Base-by-base conservation (phyloP, 2,888 invertebrate species). In the Microchrysa polita region DNA sequence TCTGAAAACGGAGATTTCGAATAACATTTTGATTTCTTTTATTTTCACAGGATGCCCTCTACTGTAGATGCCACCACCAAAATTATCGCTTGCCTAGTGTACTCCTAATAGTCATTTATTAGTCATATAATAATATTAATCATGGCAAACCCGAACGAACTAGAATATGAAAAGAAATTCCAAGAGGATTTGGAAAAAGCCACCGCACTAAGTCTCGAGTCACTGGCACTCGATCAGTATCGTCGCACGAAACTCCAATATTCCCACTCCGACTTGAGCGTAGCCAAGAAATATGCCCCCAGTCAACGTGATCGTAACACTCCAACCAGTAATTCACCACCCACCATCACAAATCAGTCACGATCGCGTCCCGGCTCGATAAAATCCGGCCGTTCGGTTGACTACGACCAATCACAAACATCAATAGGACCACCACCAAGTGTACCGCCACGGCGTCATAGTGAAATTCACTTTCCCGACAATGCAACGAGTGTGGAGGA, bases 141-240 rank as follows among this genome's bases (percentile, higher is more conserved):
- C 74, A 84, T 86, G 86, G 81, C 85, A 67, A 84, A 84, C 77
- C 82, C 82, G 77, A 79, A 80, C 14, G 82, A 82, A 77, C 81
- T 86, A 75, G 93, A 93, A 82, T 91, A 91, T 86, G 94, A 94
- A 81, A 90, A 90, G 80, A 92, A 94, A 84, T 94, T 92, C 82
- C 89, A 93, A 87, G 93, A 93, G 77, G 95, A 96, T 82, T 86
- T 95, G 83, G 95, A 95, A 84, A 91, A 92, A 83, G 95, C 95
- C 1, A 93, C 93, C 82, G 94, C 95, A 69, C 86, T 95, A 63
- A 95, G 95, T 85, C 86, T 95, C 81, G 95, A 95, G 86, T 93
- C 93, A 80, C 87, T 94, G 78, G 94, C 94, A 53, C 86, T 94
- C 78, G 94, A 95, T 81, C 91, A 93, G 82, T 94, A 92, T 83